phyloP scores from a whole-genome alignment of 2,888 invertebrate genomes.

The Ceraclea dissimilis region DNA sequence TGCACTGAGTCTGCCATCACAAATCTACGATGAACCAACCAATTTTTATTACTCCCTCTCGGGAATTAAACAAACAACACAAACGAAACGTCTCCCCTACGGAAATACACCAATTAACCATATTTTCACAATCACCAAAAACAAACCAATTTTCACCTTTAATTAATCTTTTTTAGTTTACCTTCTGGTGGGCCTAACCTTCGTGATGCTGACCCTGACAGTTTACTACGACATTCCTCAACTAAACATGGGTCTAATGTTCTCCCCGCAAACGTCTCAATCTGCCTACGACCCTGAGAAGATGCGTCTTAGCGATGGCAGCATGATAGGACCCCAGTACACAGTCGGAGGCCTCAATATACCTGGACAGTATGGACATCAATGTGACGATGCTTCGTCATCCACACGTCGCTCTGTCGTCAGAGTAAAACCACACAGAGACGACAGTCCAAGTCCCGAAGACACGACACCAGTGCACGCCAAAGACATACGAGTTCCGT shows the following conservation, averaged over 20 bases:
- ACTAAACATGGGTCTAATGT: constrained; percentile 72
- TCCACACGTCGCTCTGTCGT: constrained; percentile 50
- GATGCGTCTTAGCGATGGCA: constrained; percentile 54
- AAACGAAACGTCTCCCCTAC: no score
- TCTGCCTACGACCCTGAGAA: constrained; percentile 55
- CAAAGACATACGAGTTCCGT: constrained; percentile 49
- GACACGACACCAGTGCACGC: constrained; percentile 58
- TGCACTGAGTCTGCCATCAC: no score
- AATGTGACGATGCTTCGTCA: constrained; percentile 15
- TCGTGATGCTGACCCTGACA: constrained; percentile 76
- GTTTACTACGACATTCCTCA: constrained; percentile 87
- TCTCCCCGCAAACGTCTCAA: constrained; percentile 51
- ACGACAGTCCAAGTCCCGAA: constrained; percentile 65
- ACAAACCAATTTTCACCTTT: no score
- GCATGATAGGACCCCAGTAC: constrained; percentile 30
- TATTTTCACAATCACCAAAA: no score
- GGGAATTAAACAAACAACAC: no score
- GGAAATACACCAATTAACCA: no score
- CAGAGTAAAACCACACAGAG: constrained; percentile 55
- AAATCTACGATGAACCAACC: no score
- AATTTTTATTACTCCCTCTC: no score
- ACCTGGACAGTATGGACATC: constrained; percentile 35
- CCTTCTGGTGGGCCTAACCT: constrained; percentile 70
- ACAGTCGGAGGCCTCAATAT: constrained; percentile 32
- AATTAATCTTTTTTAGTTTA: constrained; percentile 57